These are phyloP conservation scores for Oxytorus armatus DNA, from an alignment of 2,888 invertebrate genomes.

Conservation along the genomic window DNA sequence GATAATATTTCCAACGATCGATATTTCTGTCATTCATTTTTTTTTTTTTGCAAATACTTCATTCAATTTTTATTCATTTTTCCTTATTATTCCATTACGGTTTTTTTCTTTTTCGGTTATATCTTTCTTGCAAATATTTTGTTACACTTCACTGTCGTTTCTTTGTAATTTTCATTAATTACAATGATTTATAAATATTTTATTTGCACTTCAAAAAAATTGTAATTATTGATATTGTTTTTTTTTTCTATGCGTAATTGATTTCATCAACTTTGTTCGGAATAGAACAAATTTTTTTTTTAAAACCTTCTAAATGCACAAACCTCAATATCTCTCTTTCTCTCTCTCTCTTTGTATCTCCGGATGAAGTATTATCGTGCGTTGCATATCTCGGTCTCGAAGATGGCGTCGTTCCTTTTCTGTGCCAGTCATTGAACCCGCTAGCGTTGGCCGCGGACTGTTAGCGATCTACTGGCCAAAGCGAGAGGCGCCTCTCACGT, in stretches of 20 bases:
- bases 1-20: neutral
- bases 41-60: neutral
- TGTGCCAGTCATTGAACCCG: conserved; percentile 83
- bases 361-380: conserved; percentile 71
- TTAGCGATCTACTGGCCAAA: conserved; percentile 33
- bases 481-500: conserved; percentile 15
- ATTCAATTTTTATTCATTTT: neutral
- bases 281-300: too few relatives aligned
- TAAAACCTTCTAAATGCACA: neutral
- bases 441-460: conserved; percentile 65
- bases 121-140: too few relatives aligned
- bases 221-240: too few relatives aligned
- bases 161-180: too few relatives aligned
- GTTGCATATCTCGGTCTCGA: conserved; percentile 74
- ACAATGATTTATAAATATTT: too few relatives aligned
- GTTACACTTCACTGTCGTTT: too few relatives aligned
- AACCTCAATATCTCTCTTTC: conserved; percentile 1
- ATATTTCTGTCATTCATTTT: neutral
- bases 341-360: conserved; percentile 32
- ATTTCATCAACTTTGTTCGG: too few relatives aligned
- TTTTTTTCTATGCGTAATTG: too few relatives aligned
- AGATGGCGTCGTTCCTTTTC: conserved; percentile 81
- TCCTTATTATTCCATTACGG: too few relatives aligned
- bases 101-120: too few relatives aligned
- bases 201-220: too few relatives aligned